Conservation (phyloP, 2,888 invertebrate species). For the Ophioninae sp. region DNA sequence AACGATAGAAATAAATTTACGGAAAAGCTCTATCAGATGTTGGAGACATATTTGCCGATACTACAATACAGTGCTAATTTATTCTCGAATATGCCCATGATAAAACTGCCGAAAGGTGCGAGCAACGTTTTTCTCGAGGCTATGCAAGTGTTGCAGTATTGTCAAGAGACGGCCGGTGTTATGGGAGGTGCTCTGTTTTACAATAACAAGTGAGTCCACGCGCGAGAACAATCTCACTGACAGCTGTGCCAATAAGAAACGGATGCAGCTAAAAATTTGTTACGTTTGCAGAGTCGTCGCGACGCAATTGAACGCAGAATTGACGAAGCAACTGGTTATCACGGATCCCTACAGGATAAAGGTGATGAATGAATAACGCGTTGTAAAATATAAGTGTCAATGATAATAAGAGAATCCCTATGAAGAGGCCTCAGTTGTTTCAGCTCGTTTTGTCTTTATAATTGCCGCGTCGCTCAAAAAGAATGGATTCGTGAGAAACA, state of each 20-base stretch:
- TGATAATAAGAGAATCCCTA: not conserved
- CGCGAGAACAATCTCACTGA: not conserved
- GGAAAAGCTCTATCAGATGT: constrained; percentile 91
- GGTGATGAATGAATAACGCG: constrained; percentile 73
- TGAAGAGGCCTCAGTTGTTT: no score
- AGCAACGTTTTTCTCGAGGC: constrained; percentile 94
- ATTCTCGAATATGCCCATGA: constrained; percentile 91
- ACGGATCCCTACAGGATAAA: constrained; percentile 93
- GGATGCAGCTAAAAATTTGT: constrained; percentile 1
- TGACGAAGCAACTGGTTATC: constrained; percentile 90
- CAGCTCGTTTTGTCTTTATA: no score
- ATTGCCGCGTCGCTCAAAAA: no score
- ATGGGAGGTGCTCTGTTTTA: constrained; percentile 93
- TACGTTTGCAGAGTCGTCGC: constrained; percentile 87
- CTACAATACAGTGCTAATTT: constrained; percentile 92
- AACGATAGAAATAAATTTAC: constrained; percentile 84
- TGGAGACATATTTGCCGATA: constrained; percentile 94
- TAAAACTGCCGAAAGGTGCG: constrained; percentile 92
- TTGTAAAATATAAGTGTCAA: constrained; percentile 2
- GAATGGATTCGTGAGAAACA: no score
- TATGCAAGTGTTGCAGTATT: constrained; percentile 92
- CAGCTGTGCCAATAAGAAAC: constrained; percentile 3
- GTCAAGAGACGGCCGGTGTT: constrained; percentile 90
- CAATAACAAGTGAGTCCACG: constrained; percentile 90
- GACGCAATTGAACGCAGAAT: constrained; percentile 87